These are phyloP conservation scores for Podocnemis expansa DNA, from an alignment of 2,113 vertebrate species.

Conservation along the genomic window DNA sequence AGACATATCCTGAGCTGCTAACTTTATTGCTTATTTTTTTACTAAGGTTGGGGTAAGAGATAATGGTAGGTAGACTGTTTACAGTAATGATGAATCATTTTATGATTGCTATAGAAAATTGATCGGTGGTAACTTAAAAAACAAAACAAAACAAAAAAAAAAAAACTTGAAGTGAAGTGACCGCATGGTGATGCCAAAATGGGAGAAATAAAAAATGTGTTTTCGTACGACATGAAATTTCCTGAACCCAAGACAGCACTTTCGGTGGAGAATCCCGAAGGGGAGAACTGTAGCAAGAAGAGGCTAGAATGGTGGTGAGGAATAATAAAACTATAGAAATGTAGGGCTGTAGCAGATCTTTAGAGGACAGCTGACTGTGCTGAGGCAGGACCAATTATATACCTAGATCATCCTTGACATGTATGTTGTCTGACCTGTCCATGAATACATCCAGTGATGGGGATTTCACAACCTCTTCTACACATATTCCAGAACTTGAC, in stretches of 20 bases:
- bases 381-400: neutral
- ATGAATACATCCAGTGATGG: neutral
- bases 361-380: neutral
- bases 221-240: neutral
- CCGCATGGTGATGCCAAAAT: neutral
- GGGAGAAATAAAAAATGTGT: neutral
- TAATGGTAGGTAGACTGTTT: neutral
- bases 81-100: neutral
- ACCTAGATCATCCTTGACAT: neutral
- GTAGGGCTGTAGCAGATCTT: neutral
- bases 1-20: slow-evolving; percentile 27
- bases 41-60: neutral
- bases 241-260: neutral
- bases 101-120: neutral
- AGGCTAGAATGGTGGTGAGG: neutral
- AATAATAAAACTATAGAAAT: neutral
- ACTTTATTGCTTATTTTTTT: slow-evolving; percentile 20
- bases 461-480: neutral
- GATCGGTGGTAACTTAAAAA: too few species aligned
- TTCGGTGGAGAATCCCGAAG: neutral
- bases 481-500: neutral
- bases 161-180: neutral
- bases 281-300: neutral
- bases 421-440: neutral
- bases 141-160: too few species aligned